Conservation (phyloP, 2,113 vertebrate species). For the Neotragus pygmaeus region DNA sequence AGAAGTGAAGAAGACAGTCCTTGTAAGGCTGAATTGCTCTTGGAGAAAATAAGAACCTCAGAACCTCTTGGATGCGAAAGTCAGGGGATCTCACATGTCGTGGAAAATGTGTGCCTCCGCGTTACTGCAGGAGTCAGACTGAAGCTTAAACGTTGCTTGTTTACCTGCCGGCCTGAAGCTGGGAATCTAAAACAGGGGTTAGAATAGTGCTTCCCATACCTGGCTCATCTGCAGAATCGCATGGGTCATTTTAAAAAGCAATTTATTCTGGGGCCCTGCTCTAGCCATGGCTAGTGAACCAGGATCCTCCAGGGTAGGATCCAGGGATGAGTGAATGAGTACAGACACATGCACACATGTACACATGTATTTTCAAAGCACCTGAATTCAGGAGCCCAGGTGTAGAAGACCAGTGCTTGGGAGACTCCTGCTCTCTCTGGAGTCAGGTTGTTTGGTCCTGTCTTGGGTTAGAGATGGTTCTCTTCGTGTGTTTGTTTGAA, state of each 20-base stretch:
- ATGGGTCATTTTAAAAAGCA: neutral
- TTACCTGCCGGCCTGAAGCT: neutral
- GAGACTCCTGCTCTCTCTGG: rapidly evolving
- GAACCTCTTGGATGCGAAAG: neutral
- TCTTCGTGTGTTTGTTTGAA: too few species aligned
- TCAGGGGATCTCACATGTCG: rapidly evolving
- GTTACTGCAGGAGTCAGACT: neutral
- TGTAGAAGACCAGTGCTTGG: neutral
- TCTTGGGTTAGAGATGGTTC: neutral
- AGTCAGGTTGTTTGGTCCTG: rapidly evolving
- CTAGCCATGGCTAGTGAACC: too few species aligned
- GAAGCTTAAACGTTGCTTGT: neutral
- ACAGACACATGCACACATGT: neutral
- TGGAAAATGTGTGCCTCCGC: rapidly evolving
- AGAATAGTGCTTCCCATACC: neutral
- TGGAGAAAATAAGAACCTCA: neutral
- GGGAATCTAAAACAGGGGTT: neutral
- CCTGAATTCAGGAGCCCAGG: neutral
- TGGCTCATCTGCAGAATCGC: neutral
- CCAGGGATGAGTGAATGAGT: neutral
- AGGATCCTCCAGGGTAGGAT: neutral
- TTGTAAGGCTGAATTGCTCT: neutral
- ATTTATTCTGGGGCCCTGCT: neutral
- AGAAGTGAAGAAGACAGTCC: neutral
- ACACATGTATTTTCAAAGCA: neutral